Evolutionary conservation across 23 tunicate genomes (phyloP).

Genomic region (Diplosoma virens): DNA sequence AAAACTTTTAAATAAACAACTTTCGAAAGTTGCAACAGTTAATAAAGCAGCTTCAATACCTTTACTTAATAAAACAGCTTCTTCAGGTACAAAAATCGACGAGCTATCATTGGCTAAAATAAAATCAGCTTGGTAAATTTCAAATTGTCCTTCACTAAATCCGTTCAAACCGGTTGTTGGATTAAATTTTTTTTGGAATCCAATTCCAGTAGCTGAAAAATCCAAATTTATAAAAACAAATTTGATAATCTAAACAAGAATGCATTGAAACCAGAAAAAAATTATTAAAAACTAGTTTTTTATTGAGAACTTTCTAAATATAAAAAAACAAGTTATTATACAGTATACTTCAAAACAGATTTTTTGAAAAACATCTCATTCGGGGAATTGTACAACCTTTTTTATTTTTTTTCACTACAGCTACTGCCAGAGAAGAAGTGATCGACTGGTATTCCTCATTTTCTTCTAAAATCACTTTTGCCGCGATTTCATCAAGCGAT

Average conservation of each 20-base stretch:
- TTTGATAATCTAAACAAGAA: too few species aligned
- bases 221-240: too few species aligned
- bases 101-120: neutral
- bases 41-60: too few species aligned
- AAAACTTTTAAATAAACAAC: too few species aligned
- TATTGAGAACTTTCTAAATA: too few species aligned
- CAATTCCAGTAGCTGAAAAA: neutral
- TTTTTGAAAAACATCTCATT: too few species aligned
- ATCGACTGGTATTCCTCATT: neutral
- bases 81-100: conserved; percentile 3
- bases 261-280: too few species aligned
- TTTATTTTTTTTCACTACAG: neutral
- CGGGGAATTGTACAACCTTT: too few species aligned
- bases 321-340: too few species aligned
- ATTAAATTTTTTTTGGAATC: neutral
- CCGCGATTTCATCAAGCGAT: neutral
- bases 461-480: neutral
- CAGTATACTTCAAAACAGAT: too few species aligned
- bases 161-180: neutral
- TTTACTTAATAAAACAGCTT: neutral
- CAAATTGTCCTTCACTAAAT: conserved; percentile 8
- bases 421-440: neutral
- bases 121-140: neutral
- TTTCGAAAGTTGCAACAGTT: too few species aligned
- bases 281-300: too few species aligned